Evolutionary conservation across 2,888 invertebrate species (phyloP).

Genomic region (Pollenia labialis): DNA sequence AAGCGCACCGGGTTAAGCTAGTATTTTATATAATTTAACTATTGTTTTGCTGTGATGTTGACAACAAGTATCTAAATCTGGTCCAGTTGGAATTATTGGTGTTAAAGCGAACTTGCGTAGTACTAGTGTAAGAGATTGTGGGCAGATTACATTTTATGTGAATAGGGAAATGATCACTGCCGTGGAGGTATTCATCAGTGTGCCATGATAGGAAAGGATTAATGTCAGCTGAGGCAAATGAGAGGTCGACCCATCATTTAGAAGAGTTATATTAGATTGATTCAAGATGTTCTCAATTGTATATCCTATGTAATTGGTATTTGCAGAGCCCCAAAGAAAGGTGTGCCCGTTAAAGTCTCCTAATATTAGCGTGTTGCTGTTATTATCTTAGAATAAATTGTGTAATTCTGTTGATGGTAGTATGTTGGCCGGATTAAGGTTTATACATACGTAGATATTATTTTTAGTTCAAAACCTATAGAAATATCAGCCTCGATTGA

Average conservation of each 20-base stretch:
- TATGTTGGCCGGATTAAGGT: background rate
- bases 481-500: background rate
- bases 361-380: background rate
- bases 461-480: constrained; percentile 15
- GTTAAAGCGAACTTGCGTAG: too few species aligned
- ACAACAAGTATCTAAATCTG: too few species aligned
- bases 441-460: background rate
- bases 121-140: too few species aligned
- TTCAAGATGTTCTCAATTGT: background rate
- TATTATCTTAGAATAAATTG: background rate
- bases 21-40: too few species aligned
- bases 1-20: too few species aligned
- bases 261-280: background rate
- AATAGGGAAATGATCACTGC: too few species aligned
- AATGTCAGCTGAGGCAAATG: too few species aligned
- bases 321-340: background rate
- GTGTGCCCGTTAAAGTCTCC: background rate
- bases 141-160: too few species aligned
- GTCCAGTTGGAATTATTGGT: too few species aligned
- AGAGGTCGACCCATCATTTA: constrained; percentile 7
- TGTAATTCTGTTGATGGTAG: background rate
- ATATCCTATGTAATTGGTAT: background rate
- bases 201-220: too few species aligned
- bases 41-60: too few species aligned
- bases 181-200: too few species aligned